phyloP scores from a whole-genome alignment of 2,113 vertebrate species.

The Poeciliopsis retropinna region DNA sequence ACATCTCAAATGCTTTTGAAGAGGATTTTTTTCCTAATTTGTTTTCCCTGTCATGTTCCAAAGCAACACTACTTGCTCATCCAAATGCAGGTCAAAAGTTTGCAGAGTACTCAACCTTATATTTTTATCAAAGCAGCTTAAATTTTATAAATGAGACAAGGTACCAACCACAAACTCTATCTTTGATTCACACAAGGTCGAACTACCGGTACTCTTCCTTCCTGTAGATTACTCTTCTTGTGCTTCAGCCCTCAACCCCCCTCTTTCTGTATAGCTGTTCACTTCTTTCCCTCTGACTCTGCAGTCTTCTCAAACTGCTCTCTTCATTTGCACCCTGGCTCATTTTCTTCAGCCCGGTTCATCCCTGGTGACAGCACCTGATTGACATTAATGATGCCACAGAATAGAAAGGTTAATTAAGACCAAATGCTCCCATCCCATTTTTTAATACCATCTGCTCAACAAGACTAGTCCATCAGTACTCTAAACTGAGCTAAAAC shows the following conservation, averaged over 20 bases:
- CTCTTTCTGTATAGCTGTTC: slow-evolving; percentile 35
- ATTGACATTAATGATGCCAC: slow-evolving; percentile 71
- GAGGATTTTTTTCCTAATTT: slow-evolving; percentile 38
- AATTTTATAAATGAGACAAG: slow-evolving; percentile 17
- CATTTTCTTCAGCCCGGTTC: slow-evolving; percentile 43
- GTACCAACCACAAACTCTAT: slow-evolving; percentile 31
- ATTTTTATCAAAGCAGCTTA: background rate
- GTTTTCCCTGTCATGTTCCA: slow-evolving; percentile 21
- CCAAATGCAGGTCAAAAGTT: slow-evolving; percentile 29
- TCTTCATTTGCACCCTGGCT: slow-evolving; percentile 56
- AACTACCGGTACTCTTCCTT: slow-evolving; percentile 7
- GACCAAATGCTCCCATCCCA: slow-evolving; percentile 66
- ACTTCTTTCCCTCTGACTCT: slow-evolving; percentile 50
- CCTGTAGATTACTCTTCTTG: slow-evolving; percentile 11
- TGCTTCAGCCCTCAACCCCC: slow-evolving; percentile 29
- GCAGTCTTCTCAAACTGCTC: slow-evolving; percentile 38
- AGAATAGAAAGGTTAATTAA: slow-evolving; percentile 78
- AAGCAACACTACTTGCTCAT: slow-evolving; percentile 31
- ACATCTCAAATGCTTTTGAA: slow-evolving; percentile 32
- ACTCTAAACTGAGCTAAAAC: background rate
- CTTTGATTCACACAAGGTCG: slow-evolving; percentile 49
- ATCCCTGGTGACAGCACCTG: slow-evolving; percentile 68
- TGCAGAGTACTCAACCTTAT: background rate
- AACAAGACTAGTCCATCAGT: slow-evolving; percentile 3
- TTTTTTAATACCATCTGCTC: slow-evolving; percentile 61